phyloP scores from a whole-genome alignment of 2,888 invertebrate species.

The Standfussiana lucernea region DNA sequence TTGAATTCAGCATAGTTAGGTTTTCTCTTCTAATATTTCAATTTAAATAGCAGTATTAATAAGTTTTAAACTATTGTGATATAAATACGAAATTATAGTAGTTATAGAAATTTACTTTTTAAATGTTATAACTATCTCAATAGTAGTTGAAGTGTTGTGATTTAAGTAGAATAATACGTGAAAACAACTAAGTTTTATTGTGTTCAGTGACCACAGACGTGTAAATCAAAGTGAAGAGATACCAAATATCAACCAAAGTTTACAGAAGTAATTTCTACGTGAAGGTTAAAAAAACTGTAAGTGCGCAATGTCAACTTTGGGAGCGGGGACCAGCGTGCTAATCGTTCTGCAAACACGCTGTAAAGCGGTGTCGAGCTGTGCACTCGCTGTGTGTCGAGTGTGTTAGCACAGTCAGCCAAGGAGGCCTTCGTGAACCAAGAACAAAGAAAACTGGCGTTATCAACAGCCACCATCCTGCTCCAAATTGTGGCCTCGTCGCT shows the following conservation, averaged over 20 bases:
- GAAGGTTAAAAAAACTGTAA: slow-evolving; percentile 87
- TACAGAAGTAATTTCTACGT: slow-evolving; percentile 81
- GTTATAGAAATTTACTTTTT: slow-evolving; percentile 28
- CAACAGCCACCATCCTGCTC: slow-evolving; percentile 70
- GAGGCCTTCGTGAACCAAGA: slow-evolving; percentile 78
- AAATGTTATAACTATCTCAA: slow-evolving; percentile 4
- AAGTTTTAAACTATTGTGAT: slow-evolving; percentile 27
- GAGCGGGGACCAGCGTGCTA: slow-evolving; percentile 85
- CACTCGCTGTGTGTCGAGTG: slow-evolving; percentile 79
- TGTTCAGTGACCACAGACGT: slow-evolving; percentile 70
- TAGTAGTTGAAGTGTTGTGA: slow-evolving; percentile 58
- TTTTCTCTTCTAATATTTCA: slow-evolving; percentile 12
- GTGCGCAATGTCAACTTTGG: slow-evolving; percentile 89
- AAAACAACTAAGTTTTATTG: slow-evolving; percentile 64
- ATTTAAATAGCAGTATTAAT: slow-evolving; percentile 19
- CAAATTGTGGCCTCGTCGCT: slow-evolving; percentile 68
- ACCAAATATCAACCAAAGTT: slow-evolving; percentile 77
- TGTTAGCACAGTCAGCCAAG: slow-evolving; percentile 84
- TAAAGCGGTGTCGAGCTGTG: slow-evolving; percentile 80
- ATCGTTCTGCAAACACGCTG: slow-evolving; percentile 87
- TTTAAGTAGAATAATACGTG: slow-evolving; percentile 49
- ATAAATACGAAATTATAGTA: slow-evolving; percentile 25
- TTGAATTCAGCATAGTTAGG: slow-evolving; percentile 8
- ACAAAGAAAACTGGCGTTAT: slow-evolving; percentile 78
- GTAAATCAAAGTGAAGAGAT: slow-evolving; percentile 74